Evolutionary conservation across 2,113 vertebrate genomes (phyloP).

Genomic region (Nymphicus hollandicus): DNA sequence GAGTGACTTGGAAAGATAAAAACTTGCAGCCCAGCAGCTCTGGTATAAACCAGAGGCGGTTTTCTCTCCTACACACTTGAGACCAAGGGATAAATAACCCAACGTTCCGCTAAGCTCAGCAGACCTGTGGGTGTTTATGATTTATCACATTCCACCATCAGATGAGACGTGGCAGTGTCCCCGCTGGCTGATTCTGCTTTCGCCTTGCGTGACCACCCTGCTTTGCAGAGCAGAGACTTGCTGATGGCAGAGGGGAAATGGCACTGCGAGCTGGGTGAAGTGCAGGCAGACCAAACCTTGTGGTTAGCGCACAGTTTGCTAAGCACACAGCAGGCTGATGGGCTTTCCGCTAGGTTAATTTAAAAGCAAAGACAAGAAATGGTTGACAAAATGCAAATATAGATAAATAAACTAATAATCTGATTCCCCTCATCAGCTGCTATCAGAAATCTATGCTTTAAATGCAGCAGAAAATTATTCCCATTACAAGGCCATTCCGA

Average conservation of each 20-base stretch:
- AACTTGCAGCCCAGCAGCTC: not conserved
- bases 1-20: not conserved
- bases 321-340: not conserved
- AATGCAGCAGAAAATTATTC: not conserved
- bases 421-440: not conserved
- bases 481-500: not conserved
- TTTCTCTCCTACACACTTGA: not conserved
- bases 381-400: not conserved
- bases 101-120: not conserved
- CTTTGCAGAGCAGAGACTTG: not conserved
- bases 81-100: not conserved
- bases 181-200: not conserved
- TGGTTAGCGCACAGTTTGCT: not conserved
- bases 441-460: not conserved
- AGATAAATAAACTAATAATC: not conserved
- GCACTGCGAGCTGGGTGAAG: not conserved
- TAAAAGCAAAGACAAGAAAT: not conserved
- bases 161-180: not conserved
- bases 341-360: not conserved
- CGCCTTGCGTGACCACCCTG: accelerated
- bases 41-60: not conserved
- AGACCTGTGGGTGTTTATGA: not conserved
- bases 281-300: not conserved
- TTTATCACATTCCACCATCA: not conserved
- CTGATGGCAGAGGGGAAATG: not conserved